These are phyloP conservation scores for Acrocephalus scirpaceus DNA, from an alignment of 2,797 vertebrate species.

Conservation along the genomic window DNA sequence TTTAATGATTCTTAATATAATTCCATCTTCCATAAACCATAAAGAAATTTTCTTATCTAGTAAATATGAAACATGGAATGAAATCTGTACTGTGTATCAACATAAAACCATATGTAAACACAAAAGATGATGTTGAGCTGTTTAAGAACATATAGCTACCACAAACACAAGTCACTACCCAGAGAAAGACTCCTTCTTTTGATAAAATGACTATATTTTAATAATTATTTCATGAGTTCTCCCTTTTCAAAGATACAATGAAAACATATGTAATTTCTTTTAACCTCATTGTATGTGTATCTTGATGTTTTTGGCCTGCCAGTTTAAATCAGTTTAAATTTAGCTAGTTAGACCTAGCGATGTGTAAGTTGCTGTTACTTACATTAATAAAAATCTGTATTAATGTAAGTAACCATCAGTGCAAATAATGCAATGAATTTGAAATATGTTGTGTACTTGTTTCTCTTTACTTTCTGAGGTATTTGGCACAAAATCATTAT, in stretches of 20 bases:
- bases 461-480: background rate
- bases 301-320: background rate
- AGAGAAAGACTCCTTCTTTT: background rate
- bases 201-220: background rate
- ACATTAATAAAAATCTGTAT: background rate
- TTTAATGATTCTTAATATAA: constrained; percentile 11
- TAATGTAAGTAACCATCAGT: background rate
- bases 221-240: background rate
- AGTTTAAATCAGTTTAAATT: background rate
- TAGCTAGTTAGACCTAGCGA: background rate
- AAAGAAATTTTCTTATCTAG: background rate
- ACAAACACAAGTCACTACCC: background rate
- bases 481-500: background rate
- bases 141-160: background rate
- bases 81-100: background rate
- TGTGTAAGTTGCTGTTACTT: background rate
- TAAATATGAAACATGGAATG: background rate
- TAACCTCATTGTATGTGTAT: background rate
- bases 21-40: constrained; percentile 5
- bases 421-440: background rate
- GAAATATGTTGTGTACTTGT: background rate
- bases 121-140: background rate
- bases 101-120: background rate
- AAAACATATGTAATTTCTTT: background rate
- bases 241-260: background rate